These are phyloP conservation scores for Rostrhamus sociabilis DNA, from an alignment of 2,797 vertebrate species.

Conservation along the genomic window DNA sequence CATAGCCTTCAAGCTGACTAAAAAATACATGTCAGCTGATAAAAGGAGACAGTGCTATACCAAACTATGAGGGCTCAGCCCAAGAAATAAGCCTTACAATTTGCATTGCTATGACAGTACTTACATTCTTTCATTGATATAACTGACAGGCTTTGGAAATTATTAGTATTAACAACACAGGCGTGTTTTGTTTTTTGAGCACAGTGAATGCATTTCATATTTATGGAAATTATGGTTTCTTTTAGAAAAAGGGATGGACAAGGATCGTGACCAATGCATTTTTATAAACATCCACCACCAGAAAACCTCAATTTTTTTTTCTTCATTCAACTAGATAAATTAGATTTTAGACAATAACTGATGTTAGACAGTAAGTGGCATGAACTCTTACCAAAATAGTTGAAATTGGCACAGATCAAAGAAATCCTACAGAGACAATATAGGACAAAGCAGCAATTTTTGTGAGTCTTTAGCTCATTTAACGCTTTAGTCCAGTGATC, in stretches of 20 bases:
- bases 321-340: neutral
- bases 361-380: neutral
- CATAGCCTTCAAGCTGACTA: neutral
- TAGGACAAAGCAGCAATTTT: neutral
- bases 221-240: neutral
- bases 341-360: neutral
- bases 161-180: neutral
- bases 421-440: neutral
- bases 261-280: neutral
- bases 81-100: neutral
- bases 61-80: neutral
- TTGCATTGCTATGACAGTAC: neutral
- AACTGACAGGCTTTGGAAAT: neutral
- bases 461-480: neutral
- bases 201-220: neutral
- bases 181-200: neutral
- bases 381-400: neutral
- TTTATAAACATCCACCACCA: neutral
- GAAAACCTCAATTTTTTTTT: neutral
- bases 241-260: neutral
- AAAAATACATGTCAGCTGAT: neutral
- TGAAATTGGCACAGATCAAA: neutral
- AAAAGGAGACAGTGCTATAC: neutral
- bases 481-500: neutral
- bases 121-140: neutral